A percentile compares a stretch with the other conserved stretches of the same genome.
phyloP scores from a whole-genome alignment of 1,140 invertebrate species.

The Trypoxylus dichotomus region DNA sequence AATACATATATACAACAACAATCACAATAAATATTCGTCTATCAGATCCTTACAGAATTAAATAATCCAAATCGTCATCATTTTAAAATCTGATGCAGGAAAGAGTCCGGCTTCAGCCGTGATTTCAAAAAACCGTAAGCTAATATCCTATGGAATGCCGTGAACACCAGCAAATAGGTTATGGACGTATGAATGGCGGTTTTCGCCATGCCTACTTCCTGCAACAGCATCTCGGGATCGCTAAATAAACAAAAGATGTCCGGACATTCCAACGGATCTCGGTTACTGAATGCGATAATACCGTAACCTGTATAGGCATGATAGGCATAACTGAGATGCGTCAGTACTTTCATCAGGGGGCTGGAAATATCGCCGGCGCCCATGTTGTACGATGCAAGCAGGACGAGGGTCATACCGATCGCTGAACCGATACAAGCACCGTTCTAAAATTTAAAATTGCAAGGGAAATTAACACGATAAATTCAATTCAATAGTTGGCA shows the following conservation, averaged over 20 bases:
- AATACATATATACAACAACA: not conserved
- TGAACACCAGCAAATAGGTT: not conserved
- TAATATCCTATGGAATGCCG: not conserved
- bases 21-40: not conserved
- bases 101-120: not conserved
- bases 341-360: constrained; percentile 3
- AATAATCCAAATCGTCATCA: not conserved
- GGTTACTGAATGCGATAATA: not conserved
- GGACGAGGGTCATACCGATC: not conserved
- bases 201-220: not conserved
- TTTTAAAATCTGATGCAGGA: not conserved
- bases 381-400: not conserved
- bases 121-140: constrained; percentile 6
- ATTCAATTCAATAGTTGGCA: too few relatives aligned
- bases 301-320: not conserved
- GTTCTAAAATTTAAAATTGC: not conserved
- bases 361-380: not conserved
- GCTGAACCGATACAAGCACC: constrained; percentile 20
- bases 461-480: too few relatives aligned
- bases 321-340: not conserved
- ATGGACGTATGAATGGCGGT: not conserved
- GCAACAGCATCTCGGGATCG: not conserved
- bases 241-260: constrained; percentile 14
- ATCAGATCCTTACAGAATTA: not conserved
- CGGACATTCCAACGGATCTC: not conserved